Percentiles rank a stretch among this genome's conserved stretches.
These are phyloP conservation scores for Actinopyga echinites DNA, from an alignment of 53 echinoderm and acorn worm genomes.

Conservation along the genomic window DNA sequence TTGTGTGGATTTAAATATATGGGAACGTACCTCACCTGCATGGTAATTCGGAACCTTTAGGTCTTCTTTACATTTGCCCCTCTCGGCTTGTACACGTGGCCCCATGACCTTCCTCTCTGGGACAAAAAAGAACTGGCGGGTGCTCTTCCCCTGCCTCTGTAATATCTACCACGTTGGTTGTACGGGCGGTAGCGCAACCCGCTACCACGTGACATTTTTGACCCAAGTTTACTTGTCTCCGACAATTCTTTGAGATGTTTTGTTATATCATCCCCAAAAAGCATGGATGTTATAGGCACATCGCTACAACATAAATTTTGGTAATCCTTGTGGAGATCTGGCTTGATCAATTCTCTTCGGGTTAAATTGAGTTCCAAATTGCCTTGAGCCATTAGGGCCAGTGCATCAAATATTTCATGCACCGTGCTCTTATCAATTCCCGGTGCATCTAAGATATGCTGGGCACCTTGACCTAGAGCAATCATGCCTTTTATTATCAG, in stretches of 20 bases:
- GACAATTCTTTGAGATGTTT: slow-evolving; percentile 11
- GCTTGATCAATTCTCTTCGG: neutral
- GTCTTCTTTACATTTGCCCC: slow-evolving; percentile 14
- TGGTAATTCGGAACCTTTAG: neutral
- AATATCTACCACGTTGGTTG: neutral
- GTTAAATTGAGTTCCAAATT: neutral
- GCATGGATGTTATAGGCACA: slow-evolving; percentile 3
- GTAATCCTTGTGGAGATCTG: neutral
- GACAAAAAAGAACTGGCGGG: neutral
- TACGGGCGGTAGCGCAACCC: slow-evolving; percentile 5
- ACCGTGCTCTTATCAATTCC: neutral
- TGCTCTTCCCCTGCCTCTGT: slow-evolving; percentile 12
- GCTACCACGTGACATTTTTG: slow-evolving; percentile 1
- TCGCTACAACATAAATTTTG: neutral
- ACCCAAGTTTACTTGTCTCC: neutral
- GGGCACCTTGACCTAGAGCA: neutral
- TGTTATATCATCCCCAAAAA: slow-evolving; percentile 6
- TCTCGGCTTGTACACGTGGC: neutral
- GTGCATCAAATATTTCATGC: slow-evolving; percentile 6
- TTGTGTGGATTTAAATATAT: neutral
- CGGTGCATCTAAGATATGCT: neutral
- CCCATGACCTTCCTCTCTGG: neutral
- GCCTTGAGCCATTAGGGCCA: neutral
- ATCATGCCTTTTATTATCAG: neutral
- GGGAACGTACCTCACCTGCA: neutral